These are phyloP conservation scores for Antechinus flavipes DNA, from an alignment of 2,113 vertebrate species.

Conservation along the genomic window DNA sequence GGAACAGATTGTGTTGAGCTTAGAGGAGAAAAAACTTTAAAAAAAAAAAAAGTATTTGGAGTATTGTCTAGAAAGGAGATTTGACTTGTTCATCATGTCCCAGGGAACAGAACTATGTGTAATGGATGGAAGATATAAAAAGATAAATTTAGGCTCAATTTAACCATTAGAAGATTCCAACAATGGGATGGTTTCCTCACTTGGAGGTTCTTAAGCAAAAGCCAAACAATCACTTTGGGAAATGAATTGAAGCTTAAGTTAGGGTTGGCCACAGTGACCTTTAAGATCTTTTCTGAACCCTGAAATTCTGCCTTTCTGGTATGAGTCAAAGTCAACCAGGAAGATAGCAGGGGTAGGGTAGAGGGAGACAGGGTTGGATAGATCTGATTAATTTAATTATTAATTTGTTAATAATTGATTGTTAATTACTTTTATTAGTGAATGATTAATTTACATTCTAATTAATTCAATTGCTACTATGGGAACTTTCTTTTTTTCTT, in stretches of 20 bases:
- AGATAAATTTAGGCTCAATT: background rate
- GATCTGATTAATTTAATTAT: too few species aligned
- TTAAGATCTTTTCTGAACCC: background rate
- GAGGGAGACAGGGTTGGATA: background rate
- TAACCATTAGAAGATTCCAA: background rate
- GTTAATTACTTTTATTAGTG: too few species aligned
- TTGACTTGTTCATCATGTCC: background rate
- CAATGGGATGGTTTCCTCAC: background rate
- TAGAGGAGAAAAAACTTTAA: background rate
- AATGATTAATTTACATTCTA: background rate
- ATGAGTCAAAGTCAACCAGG: background rate
- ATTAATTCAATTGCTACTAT: background rate
- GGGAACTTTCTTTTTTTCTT: background rate
- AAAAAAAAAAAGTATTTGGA: background rate
- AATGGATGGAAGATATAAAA: background rate
- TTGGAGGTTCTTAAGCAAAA: background rate
- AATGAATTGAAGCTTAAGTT: background rate
- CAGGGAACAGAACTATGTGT: background rate
- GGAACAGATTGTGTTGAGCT: background rate
- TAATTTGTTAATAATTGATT: too few species aligned
- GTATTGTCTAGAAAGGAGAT: background rate
- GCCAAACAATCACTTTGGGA: background rate
- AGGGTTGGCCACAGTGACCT: background rate
- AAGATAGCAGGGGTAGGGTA: too few species aligned
- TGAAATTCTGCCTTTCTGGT: background rate